phyloP scores from a whole-genome alignment of 2,797 vertebrate species.

The Vipera ursinii region DNA sequence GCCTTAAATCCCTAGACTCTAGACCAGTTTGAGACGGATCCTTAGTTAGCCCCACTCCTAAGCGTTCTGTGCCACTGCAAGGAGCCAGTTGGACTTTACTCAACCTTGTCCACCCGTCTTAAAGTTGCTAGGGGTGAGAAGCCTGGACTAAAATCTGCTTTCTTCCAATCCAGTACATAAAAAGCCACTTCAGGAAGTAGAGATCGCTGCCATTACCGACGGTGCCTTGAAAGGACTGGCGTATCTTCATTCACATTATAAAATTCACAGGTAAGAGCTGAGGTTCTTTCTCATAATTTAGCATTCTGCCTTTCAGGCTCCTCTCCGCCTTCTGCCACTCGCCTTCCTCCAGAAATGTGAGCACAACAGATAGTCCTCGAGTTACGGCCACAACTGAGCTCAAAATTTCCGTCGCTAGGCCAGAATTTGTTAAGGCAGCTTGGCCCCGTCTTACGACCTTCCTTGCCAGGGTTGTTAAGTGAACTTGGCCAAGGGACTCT shows the following conservation, averaged over 20 bases:
- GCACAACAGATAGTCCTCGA: too few relatives aligned
- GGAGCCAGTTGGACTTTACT: not conserved
- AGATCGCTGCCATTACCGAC: slow-evolving; percentile 98
- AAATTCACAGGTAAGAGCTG: slow-evolving; percentile 91
- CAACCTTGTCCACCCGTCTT: not conserved
- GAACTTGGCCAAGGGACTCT: too few relatives aligned
- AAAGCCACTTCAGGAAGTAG: slow-evolving; percentile 97
- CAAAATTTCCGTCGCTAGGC: too few relatives aligned
- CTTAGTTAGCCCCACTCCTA: not conserved
- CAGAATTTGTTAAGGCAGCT: too few relatives aligned
- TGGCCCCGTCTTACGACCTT: too few relatives aligned
- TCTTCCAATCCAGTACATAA: slow-evolving; percentile 85
- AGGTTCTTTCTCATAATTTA: not conserved
- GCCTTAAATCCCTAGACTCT: not conserved
- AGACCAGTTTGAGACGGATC: too few relatives aligned
- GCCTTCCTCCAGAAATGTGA: not conserved
- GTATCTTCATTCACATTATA: slow-evolving; percentile 95
- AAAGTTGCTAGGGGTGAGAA: not conserved
- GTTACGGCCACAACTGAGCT: too few relatives aligned
- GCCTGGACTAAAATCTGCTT: not conserved
- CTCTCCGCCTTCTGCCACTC: not conserved
- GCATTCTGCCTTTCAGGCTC: not conserved
- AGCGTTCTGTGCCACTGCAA: not conserved
- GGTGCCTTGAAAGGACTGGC: slow-evolving; percentile 98
- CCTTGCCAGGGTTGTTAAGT: too few relatives aligned